phyloP scores from a whole-genome alignment of 2,113 vertebrate species.

The Malurus alboscapulatus region DNA sequence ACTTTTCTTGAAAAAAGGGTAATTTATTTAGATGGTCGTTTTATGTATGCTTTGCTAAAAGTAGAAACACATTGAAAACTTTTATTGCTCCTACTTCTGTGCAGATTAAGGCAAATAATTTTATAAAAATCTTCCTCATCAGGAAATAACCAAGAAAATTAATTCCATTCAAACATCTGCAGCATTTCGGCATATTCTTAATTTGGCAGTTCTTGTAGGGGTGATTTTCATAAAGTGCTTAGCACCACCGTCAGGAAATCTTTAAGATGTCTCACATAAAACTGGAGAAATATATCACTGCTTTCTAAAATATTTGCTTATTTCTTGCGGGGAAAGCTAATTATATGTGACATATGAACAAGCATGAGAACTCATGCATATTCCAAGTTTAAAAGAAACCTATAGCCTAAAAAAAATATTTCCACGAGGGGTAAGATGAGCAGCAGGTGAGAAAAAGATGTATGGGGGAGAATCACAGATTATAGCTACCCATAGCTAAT shows the following conservation, averaged over 20 bases:
- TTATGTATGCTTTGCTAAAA: not conserved
- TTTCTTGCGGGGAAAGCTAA: not conserved
- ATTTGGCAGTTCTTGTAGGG: not conserved
- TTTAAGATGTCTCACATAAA: not conserved
- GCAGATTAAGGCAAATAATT: not conserved
- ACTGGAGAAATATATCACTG: not conserved
- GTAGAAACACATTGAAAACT: not conserved
- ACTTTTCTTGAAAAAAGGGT: not conserved
- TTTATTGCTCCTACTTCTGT: not conserved
- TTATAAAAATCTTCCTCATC: not conserved
- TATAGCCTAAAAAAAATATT: not conserved
- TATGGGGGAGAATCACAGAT: not conserved
- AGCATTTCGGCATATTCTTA: not conserved
- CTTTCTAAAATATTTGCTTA: not conserved
- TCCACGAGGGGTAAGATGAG: not conserved
- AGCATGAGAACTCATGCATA: not conserved
- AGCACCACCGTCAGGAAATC: conserved; percentile 51
- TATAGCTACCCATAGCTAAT: conserved; percentile 41
- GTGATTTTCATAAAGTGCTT: conserved; percentile 31
- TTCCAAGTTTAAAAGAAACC: not conserved
- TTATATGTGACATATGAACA: not conserved
- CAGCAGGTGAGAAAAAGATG: conserved; percentile 53
- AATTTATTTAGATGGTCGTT: not conserved
- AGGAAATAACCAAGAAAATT: not conserved
- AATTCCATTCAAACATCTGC: conserved; percentile 14